A percentile compares a stretch with the other conserved stretches of the same genome.
phyloP scores from a whole-genome alignment of 2,797 vertebrate species.

The Poeciliopsis paucimaculata region DNA sequence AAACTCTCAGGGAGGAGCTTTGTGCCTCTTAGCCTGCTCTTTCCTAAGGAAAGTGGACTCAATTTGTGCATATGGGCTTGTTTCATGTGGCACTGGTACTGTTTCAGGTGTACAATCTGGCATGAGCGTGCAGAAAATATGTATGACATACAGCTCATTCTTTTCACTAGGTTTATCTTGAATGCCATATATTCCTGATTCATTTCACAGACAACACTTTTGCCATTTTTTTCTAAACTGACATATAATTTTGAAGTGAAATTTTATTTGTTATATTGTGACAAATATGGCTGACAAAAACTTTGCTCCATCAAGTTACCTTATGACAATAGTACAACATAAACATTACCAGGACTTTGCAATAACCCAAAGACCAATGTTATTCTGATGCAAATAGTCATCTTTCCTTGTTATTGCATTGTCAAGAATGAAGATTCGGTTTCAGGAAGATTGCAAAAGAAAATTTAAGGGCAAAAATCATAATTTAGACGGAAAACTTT shows the following conservation, averaged over 20 bases:
- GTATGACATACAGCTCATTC: background rate
- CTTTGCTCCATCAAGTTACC: background rate
- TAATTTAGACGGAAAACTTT: background rate
- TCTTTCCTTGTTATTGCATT: background rate
- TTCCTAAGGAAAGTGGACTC: constrained; percentile 45
- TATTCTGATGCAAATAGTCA: background rate
- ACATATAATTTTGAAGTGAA: background rate
- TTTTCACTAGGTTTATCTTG: background rate
- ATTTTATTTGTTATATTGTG: background rate
- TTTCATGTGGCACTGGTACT: constrained; percentile 4
- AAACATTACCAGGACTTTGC: background rate
- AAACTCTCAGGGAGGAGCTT: constrained; percentile 83
- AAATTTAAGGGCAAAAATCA: background rate
- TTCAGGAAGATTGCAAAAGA: background rate
- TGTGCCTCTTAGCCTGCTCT: constrained; percentile 56
- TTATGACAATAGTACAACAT: background rate
- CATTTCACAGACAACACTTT: background rate
- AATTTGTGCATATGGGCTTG: constrained; percentile 30
- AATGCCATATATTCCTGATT: background rate
- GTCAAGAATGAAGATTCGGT: background rate
- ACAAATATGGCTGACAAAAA: background rate
- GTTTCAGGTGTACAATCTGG: background rate
- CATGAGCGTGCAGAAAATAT: background rate
- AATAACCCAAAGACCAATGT: background rate
- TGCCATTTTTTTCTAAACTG: background rate